Percentiles rank a stretch among this genome's conserved stretches.
Evolutionary conservation across 2,888 invertebrate genomes (phyloP).

Genomic region (Epistrophella euchroma): DNA sequence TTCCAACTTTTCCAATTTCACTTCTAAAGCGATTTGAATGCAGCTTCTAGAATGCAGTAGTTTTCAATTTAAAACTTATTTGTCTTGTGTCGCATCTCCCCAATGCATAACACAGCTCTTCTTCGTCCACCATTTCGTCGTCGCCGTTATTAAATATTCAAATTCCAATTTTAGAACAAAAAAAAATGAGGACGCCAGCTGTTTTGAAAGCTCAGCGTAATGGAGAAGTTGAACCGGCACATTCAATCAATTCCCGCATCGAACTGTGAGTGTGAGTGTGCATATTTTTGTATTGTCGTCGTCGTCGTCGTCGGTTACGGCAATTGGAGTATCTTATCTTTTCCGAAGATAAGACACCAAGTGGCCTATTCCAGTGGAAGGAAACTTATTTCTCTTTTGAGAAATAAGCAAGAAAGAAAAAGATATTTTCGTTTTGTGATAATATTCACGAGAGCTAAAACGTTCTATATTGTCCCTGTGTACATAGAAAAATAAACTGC

Average conservation of each 20-base stretch:
- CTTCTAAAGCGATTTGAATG: background rate
- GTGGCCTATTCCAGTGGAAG: constrained; percentile 68
- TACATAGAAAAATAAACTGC: constrained; percentile 9
- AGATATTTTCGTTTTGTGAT: constrained; percentile 64
- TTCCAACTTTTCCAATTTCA: background rate
- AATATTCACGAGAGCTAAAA: constrained; percentile 48
- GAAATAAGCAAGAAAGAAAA: constrained; percentile 43
- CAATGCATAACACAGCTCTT: background rate
- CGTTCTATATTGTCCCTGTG: constrained; percentile 33
- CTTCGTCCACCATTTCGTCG: background rate
- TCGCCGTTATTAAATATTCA: constrained; percentile 58
- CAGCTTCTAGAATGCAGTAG: constrained; percentile 16
- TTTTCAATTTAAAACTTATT: constrained; percentile 12
- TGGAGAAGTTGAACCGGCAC: constrained; percentile 46
- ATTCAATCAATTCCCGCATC: constrained; percentile 60
- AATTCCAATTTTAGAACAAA: constrained; percentile 67
- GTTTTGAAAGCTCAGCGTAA: constrained; percentile 67
- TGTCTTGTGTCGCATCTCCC: background rate
- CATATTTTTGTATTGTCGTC: background rate
- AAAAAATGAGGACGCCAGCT: constrained; percentile 62
- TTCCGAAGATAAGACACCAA: constrained; percentile 60
- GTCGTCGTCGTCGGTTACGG: background rate
- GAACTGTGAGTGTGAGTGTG: constrained; percentile 44
- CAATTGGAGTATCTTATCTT: constrained; percentile 71
- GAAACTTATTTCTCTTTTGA: constrained; percentile 59